Conservation (phyloP, 2,888 invertebrate species). For the Napeogenes inachia region DNA sequence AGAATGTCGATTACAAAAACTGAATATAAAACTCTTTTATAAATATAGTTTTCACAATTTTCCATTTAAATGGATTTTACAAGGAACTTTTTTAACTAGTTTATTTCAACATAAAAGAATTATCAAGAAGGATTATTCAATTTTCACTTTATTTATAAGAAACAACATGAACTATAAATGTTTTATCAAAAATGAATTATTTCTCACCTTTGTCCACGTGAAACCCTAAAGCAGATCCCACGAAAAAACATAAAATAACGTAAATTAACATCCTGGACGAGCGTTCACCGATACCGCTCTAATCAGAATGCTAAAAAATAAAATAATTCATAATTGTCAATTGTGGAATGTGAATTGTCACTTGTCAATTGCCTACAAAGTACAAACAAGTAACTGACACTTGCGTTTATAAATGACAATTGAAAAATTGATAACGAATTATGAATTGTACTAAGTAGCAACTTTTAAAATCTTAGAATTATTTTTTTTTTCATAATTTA, state of each 20-base stretch:
- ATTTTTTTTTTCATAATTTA: no score
- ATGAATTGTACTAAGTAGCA: no score
- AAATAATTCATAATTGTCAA: constrained; percentile 40
- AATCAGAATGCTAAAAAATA: constrained; percentile 34
- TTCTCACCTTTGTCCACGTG: constrained; percentile 55
- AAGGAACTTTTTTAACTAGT: no score
- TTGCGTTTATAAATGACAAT: no score
- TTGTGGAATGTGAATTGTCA: constrained; percentile 22
- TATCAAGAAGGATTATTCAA: no score
- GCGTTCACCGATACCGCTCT: constrained; percentile 32
- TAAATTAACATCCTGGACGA: constrained; percentile 42
- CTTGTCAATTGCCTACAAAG: constrained; percentile 14
- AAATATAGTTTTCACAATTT: no score
- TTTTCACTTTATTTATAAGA: no score
- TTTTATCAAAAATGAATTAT: constrained; percentile 11
- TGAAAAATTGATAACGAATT: no score
- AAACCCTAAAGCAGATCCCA: constrained; percentile 47
- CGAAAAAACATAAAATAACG: constrained; percentile 45
- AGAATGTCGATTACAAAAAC: constrained; percentile 22
- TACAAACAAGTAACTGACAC: constrained; percentile 8
- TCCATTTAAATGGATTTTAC: no score
- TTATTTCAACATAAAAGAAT: no score
- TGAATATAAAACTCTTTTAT: no score
- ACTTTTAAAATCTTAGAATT: no score
- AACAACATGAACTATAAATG: constrained; percentile 3